These are phyloP conservation scores for Drosophila nannoptera DNA, from an alignment of 1,140 invertebrate genomes.

Conservation along the genomic window DNA sequence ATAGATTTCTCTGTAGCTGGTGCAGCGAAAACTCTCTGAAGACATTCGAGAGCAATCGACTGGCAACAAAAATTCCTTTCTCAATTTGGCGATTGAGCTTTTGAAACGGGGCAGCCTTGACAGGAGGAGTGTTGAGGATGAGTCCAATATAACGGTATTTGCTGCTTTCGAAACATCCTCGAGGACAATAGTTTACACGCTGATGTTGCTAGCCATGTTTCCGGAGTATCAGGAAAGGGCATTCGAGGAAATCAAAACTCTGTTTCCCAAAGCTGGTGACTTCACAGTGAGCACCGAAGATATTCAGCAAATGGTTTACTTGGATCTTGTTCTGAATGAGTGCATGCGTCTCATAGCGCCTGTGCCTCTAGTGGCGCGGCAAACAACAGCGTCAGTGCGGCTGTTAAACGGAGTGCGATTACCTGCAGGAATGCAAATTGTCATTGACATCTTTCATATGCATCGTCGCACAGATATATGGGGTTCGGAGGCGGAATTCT, in stretches of 20 bases:
- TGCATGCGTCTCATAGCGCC: constrained; percentile 80
- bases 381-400: constrained; percentile 28
- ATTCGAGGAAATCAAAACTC: constrained; percentile 81
- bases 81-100: constrained; percentile 1
- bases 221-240: constrained; percentile 80
- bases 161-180: constrained; percentile 25
- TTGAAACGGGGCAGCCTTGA: constrained; percentile 17
- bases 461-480: too few relatives aligned
- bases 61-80: neutral
- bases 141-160: constrained; percentile 47
- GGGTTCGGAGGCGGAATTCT: too few relatives aligned
- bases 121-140: constrained; percentile 46
- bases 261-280: constrained; percentile 80
- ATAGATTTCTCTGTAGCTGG: neutral
- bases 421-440: too few relatives aligned
- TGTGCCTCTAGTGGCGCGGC: constrained; percentile 43
- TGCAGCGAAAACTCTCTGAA: neutral
- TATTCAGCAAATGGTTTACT: constrained; percentile 82
- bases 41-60: neutral
- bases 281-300: constrained; percentile 80
- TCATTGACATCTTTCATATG: too few relatives aligned
- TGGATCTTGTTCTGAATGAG: constrained; percentile 84
- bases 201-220: constrained; percentile 11
- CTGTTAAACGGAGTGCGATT: too few relatives aligned
- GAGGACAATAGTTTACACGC: neutral